Evolutionary conservation across 2,113 vertebrate species (phyloP).

Genomic region (Pogona vitticeps): DNA sequence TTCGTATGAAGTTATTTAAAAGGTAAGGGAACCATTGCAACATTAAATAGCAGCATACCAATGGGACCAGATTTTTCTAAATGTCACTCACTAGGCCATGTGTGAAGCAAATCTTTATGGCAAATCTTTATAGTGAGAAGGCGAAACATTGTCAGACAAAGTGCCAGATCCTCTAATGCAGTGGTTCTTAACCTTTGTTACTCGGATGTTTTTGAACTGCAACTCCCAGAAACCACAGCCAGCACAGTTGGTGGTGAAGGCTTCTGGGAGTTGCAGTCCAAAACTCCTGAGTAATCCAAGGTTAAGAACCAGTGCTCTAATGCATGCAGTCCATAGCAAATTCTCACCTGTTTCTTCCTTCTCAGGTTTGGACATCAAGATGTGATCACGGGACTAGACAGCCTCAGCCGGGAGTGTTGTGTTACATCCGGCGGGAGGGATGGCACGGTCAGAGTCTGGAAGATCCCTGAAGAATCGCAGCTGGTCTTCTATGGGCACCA

Average conservation of each 20-base stretch:
- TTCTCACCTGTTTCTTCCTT: not conserved
- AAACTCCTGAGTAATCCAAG: too few species aligned
- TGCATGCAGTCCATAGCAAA: fast-evolving
- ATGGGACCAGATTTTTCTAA: not conserved
- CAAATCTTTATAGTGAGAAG: not conserved
- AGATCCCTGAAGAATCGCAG: slow-evolving; percentile 95
- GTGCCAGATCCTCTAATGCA: not conserved
- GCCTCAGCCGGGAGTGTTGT: slow-evolving; percentile 92
- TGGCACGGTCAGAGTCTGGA: slow-evolving; percentile 91
- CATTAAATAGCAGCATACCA: not conserved
- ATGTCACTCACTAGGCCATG: not conserved
- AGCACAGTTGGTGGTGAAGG: too few species aligned
- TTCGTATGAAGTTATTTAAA: not conserved
- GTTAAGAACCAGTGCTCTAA: too few species aligned
- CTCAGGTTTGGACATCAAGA: slow-evolving; percentile 95
- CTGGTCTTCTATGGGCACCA: slow-evolving; percentile 93
- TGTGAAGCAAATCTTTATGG: not conserved
- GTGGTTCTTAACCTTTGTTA: too few species aligned
- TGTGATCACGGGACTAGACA: slow-evolving; percentile 87
- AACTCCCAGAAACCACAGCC: too few species aligned
- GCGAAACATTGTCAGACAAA: not conserved
- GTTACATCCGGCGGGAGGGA: slow-evolving; percentile 93
- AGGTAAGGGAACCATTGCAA: too few species aligned
- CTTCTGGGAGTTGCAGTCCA: too few species aligned
- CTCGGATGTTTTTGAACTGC: too few species aligned